Conservation (phyloP, 2,888 invertebrate genomes). For the Ceramica pisi region DNA sequence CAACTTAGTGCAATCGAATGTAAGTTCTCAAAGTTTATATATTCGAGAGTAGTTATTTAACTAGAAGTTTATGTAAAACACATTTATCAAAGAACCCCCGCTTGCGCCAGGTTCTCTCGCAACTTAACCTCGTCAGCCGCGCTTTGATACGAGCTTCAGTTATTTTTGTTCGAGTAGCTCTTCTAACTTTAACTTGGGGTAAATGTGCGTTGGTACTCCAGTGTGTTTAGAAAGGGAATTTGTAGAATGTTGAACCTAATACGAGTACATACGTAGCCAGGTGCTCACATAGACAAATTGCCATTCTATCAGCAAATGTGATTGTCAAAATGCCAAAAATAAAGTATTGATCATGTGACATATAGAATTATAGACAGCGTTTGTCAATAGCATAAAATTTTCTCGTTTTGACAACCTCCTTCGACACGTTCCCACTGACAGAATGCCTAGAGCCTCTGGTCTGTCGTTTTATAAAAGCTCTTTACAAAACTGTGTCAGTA, state of each 20-base stretch:
- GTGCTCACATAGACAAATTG: no score
- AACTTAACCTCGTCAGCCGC: not conserved
- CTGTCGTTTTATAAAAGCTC: not conserved
- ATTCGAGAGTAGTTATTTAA: not conserved
- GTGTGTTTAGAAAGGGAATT: not conserved
- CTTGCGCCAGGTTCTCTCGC: not conserved
- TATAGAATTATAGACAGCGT: no score
- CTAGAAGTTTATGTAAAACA: conserved; percentile 1
- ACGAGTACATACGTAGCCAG: no score
- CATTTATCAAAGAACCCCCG: not conserved
- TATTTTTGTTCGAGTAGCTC: not conserved
- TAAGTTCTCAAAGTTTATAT: not conserved
- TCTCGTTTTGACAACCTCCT: no score
- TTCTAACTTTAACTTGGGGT: not conserved
- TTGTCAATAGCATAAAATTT: no score
- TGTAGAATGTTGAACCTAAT: not conserved
- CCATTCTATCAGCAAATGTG: no score
- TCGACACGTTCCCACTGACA: no score
- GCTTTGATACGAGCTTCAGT: not conserved
- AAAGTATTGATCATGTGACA: no score
- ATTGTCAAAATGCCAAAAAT: no score
- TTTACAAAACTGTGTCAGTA: conserved; percentile 2
- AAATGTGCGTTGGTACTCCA: not conserved
- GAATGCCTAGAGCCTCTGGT: no score
- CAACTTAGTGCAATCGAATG: not conserved